A percentile compares a stretch with the other conserved stretches of the same genome.
Conservation (phyloP, 2,888 invertebrate genomes). For the Pedicia rivosa region DNA sequence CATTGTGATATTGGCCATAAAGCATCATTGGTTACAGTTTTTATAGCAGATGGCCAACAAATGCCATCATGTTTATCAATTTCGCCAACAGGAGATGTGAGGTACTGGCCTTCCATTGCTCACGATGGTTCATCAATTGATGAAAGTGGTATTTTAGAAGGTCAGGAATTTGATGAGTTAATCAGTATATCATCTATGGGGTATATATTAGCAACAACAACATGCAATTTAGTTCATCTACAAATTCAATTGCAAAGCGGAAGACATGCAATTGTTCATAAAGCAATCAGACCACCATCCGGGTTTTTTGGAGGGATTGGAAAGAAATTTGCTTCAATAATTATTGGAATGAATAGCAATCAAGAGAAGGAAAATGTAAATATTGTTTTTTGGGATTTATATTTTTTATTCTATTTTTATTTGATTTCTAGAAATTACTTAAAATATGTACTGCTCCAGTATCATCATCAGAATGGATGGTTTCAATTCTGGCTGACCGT, state of each 20-base stretch:
- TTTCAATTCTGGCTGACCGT: conserved; percentile 61
- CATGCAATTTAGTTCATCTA: conserved; percentile 67
- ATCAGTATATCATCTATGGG: conserved; percentile 49
- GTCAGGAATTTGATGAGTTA: conserved; percentile 70
- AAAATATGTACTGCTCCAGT: conserved; percentile 41
- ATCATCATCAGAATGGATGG: conserved; percentile 33
- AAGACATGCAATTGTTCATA: conserved; percentile 48
- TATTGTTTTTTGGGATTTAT: background rate
- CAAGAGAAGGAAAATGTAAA: conserved; percentile 28
- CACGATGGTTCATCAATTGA: conserved; percentile 78
- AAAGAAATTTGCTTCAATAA: conserved; percentile 35
- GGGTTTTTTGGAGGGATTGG: conserved; percentile 82
- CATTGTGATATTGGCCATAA: conserved; percentile 86
- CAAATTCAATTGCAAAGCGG: conserved; percentile 45
- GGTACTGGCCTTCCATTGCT: conserved; percentile 82
- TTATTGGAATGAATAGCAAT: conserved; percentile 27
- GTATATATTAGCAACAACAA: conserved; percentile 79
- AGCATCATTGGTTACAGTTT: conserved; percentile 66
- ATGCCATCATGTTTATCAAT: conserved; percentile 80
- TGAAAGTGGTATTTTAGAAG: conserved; percentile 69
- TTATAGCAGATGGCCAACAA: conserved; percentile 39
- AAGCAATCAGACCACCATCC: conserved; percentile 53
- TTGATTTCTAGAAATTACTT: conserved; percentile 37
- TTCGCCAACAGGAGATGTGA: conserved; percentile 80
- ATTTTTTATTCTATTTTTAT: conserved; percentile 5